phyloP scores from a whole-genome alignment of 2,113 vertebrate species.

The Gobiocypris rarus region DNA sequence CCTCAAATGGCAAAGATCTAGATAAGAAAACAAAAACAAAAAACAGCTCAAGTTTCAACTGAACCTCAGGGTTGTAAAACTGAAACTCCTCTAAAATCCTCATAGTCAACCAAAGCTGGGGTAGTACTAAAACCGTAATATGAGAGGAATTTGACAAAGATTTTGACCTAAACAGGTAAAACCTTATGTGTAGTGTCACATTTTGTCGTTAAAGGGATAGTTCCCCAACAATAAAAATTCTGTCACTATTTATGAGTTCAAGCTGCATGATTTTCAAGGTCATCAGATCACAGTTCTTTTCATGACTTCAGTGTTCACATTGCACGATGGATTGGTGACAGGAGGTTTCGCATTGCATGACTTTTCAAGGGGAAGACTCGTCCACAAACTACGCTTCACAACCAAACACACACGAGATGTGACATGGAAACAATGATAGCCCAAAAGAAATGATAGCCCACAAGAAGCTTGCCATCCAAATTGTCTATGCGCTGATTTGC shows the following conservation, averaged over 20 bases:
- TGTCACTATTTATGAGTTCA: not conserved
- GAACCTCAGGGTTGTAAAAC: constrained; percentile 1
- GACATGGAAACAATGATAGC: no score
- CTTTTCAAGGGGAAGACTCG: no score
- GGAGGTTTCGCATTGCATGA: no score
- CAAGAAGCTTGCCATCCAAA: no score
- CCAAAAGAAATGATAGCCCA: no score
- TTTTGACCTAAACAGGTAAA: not conserved
- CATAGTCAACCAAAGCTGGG: not conserved
- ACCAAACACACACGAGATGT: no score
- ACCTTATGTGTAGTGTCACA: not conserved
- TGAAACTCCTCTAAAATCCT: not conserved
- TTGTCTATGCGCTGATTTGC: no score
- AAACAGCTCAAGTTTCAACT: not conserved
- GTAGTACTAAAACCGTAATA: not conserved
- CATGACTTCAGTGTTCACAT: no score
- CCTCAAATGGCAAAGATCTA: not conserved
- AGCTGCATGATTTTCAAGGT: no score
- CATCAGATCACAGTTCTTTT: no score
- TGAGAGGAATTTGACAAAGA: not conserved
- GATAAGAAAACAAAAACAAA: constrained; percentile 13
- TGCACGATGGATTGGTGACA: no score
- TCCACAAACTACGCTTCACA: no score
- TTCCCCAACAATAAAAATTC: not conserved
- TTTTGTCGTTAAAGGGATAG: not conserved